phyloP scores from a whole-genome alignment of 2,888 invertebrate genomes.

The Tiliacea aurago region DNA sequence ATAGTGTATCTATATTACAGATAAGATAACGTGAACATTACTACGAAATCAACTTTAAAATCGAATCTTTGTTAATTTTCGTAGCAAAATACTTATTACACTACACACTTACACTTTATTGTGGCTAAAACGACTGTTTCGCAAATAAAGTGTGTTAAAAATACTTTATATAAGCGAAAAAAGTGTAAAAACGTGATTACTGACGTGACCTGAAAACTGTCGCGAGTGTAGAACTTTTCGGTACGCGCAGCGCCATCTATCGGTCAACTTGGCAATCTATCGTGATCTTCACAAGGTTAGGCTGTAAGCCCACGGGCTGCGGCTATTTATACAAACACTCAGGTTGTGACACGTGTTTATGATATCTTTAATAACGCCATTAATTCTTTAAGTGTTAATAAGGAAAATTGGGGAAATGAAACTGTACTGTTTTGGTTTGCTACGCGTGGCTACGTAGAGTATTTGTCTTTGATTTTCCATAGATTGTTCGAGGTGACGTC shows the following conservation, averaged over 20 bases:
- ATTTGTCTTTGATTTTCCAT: conserved; percentile 57
- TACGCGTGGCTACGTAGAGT: conserved; percentile 25
- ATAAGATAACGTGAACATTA: conserved; percentile 72
- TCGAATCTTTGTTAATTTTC: conserved; percentile 9
- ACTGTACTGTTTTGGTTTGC: conserved; percentile 1
- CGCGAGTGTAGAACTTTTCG: conserved; percentile 66
- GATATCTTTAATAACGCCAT: conserved; percentile 50
- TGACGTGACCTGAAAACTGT: conserved; percentile 71
- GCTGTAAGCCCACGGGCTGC: conserved; percentile 64
- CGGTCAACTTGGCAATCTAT: conserved; percentile 80
- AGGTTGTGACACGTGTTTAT: conserved; percentile 54
- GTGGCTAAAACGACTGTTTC: conserved; percentile 24
- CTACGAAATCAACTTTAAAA: conserved; percentile 41
- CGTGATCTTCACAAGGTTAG: conserved; percentile 71
- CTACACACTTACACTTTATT: too few relatives aligned
- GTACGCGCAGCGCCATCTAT: conserved; percentile 81
- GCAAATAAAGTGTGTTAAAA: conserved; percentile 30
- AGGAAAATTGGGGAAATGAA: conserved; percentile 43
- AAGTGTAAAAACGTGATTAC: conserved; percentile 52
- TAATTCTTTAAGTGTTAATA: conserved; percentile 34
- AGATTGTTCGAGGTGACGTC: conserved; percentile 48
- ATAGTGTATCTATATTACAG: conserved; percentile 67
- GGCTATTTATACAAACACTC: conserved; percentile 58
- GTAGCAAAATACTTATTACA: conserved; percentile 1
- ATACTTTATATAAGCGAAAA: conserved; percentile 36